Evolutionary conservation across 2,888 invertebrate genomes (phyloP), one percentile per base, ranked within the genome.

Genomic region (Limnephilus rhombicus): DNA sequence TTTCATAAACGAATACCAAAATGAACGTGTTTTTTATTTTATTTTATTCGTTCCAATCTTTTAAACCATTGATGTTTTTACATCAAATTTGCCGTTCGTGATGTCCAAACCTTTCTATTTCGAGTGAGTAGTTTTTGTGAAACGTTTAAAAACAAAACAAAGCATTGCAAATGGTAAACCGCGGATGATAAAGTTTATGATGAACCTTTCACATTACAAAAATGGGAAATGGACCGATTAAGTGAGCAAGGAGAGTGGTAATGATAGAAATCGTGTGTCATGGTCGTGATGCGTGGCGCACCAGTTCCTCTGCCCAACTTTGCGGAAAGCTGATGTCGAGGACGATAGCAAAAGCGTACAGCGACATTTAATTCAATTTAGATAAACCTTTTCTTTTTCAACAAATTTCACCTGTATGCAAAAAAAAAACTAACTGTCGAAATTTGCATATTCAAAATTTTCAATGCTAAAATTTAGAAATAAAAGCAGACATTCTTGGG

Each of bases 261-360:
- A 68, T 68, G 68, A 68, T 68, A 68, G 68, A 68, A 68, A n/a
- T 68, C 68, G 68, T 68, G 68, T 68, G 68, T 68, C 68, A 68
- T n/a, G 68, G 24, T 68, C 68, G 68, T 68, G 68, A 68, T n/a
- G 68, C 68, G 68, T 68, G 68, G 68, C 68, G 68, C 68, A 24
- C 68, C 24, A n/a, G n/a, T 24, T 68, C n/a, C 68, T 24, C 68
- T 68, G 68, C 68, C 68, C n/a, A 68, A 68, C 68, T 24, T n/a
- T 68, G 68, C 68, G 68, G 68, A 68, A 68, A 68, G 68, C n/a
- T 24, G 68, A 68, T 68, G 24, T 68, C 24, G 68, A 68, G 68
- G 68, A 68, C 68, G 68, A 68, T 68, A 68, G 24, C 68, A 68
- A 24, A 24, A 24, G 68, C 9, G n/a, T 7, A 24, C 9, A 68